Base-by-base conservation (phyloP, 2,888 invertebrate genomes). In the Atherix ibis region DNA sequence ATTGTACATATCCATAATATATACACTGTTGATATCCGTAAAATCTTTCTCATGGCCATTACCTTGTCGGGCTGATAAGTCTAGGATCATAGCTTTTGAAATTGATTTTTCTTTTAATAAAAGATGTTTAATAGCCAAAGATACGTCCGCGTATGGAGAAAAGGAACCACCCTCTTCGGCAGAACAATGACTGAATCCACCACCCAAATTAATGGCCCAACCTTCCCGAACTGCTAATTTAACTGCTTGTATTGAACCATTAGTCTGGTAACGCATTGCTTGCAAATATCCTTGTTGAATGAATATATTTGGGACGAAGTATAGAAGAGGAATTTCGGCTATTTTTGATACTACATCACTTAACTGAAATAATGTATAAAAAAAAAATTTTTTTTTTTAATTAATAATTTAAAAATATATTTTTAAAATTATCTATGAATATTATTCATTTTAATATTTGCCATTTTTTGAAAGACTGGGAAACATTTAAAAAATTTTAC, bases 41-140 rank as follows among this genome's bases (percentile, higher is more conserved):
- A 84, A 83, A 54, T 85, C 85, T 16, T 68, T 65, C 49, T 77
- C 74, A 55, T 84, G 76, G 0, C 85, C 85, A 56, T 85, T 85
- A 4, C 85, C 85, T 71, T 87, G 85, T 62, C 87, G 85, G 8
- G 85, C 85, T 61, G 87, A 84, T 51, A 85, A 63, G 57, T 87
- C 87, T 9, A 87, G 69, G 44, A 87, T 82, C 77, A 85, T 77
- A 4, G 74, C 69, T 32, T 65, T 78, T 58, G 73, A 68, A 25
- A 76, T 66, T 39, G 57, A 53, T 4, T 64, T 27, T 37, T 64
- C 56, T 39, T 57, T 50, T 27, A 63, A 55, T 47, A 79, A 66
- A 5, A 82, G 59, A 52, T 73, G 75, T 40, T 68, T 63, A 24
- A 84, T 67, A 9, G 79, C 63, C 42, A 87, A 60, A 0, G 81